Conservation (phyloP, 1,140 invertebrate species). For the Pseudomyrmex pallidus region DNA sequence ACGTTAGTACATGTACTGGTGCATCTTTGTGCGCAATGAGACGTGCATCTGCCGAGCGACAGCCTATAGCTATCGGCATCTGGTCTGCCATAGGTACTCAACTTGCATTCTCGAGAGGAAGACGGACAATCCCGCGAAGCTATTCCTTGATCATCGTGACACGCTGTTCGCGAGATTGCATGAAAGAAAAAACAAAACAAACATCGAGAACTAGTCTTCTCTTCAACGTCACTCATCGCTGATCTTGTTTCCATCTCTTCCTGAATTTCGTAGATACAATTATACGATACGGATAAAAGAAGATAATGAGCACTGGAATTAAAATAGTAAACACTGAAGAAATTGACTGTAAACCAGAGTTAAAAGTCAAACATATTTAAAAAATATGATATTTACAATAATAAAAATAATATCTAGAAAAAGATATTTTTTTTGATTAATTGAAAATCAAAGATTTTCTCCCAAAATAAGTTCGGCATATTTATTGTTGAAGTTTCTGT, state of each 20-base stretch:
- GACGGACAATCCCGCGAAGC: conserved; percentile 10
- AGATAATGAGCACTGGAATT: background rate
- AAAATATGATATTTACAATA: background rate
- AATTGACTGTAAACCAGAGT: too few species aligned
- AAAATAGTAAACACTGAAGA: too few species aligned
- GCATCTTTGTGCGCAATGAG: conserved; percentile 39
- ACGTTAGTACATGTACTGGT: conserved; percentile 6
- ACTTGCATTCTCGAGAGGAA: conserved; percentile 38
- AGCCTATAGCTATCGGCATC: conserved; percentile 52
- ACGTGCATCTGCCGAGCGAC: conserved; percentile 49
- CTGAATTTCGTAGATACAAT: conserved; percentile 11
- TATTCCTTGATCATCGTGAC: conserved; percentile 35
- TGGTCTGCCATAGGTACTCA: conserved; percentile 41
- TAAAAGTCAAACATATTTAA: too few species aligned
- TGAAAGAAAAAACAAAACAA: conserved; percentile 41
- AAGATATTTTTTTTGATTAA: background rate
- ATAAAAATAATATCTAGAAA: background rate
- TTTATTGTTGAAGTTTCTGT: conserved; percentile 8
- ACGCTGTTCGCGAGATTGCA: conserved; percentile 34
- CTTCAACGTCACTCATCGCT: background rate
- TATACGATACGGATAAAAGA: background rate
- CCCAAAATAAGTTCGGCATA: conserved; percentile 7
- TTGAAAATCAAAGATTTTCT: background rate
- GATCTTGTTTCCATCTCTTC: background rate
- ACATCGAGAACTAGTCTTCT: conserved; percentile 12